Base-by-base conservation (phyloP, 1,140 invertebrate genomes). In the Pissodes strobi region DNA sequence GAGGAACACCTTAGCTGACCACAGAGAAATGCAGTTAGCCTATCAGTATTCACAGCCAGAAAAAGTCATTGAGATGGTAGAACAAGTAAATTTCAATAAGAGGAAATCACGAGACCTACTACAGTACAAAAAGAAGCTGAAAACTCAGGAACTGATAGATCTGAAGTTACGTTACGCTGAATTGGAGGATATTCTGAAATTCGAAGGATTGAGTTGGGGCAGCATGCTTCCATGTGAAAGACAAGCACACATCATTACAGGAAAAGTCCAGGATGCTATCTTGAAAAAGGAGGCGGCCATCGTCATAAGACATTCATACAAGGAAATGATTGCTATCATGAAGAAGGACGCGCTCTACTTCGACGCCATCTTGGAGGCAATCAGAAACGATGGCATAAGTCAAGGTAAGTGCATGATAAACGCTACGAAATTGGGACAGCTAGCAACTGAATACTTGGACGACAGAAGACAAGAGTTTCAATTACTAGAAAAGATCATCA, bases 291-390 rank as follows among this genome's bases (percentile, higher is more conserved):
- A 85, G 55, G 82, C 84, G 0, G 86, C 85, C 0, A 77, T 83
- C 49, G 81, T 82, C 9, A 84, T 87, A 57, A 77, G 79, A 49
- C 76, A 81, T 23, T 85, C 84, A 60, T 88, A 87, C 56, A 78
- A 77, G 56, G 79, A 81, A 62, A 86, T 87, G 66, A 68, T 85
- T 25, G 78, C 81, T 27, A 84, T 85, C 17, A 76, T 88, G 17
- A 85, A 83, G 74, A 84, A 86, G 79, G 86, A 87, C 71, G 78
- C 82, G 0, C 76, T 82, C 15, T 85, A 85, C 64, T 87, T 84
- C 68, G 83, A 86, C 27, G 80, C 80, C 0, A 79, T 87, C 12
- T 71, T 87, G 57, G 79, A 82, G 30, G 78, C 79, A 0, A 70
- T 87, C 19, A 80, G 80, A 66, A 64, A 80, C 8, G 84, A 88